A percentile compares a stretch with the other conserved stretches of the same genome.
phyloP scores from a whole-genome alignment of 2,888 invertebrate species.

The Monochamus alternatus region DNA sequence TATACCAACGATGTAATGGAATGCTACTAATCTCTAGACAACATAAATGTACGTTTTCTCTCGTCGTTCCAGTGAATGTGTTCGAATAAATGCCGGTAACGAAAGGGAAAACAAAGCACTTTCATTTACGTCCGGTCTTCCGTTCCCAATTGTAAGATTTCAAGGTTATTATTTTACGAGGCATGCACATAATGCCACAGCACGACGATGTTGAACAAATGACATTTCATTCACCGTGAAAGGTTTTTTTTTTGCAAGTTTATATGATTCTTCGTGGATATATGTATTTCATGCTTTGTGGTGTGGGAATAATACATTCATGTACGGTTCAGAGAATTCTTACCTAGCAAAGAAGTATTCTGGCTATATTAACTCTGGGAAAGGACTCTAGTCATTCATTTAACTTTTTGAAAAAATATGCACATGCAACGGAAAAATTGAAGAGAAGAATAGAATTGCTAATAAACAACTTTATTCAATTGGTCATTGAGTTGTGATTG shows the following conservation, averaged over 20 bases:
- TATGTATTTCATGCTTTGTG: not conserved
- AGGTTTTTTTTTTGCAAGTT: not conserved
- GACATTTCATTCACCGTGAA: not conserved
- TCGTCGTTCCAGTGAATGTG: slow-evolving; percentile 25
- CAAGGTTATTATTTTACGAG: slow-evolving; percentile 12
- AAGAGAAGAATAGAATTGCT: no score
- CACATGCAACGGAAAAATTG: no score
- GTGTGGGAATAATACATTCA: not conserved
- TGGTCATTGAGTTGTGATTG: no score
- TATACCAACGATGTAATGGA: not conserved
- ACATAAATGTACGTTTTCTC: slow-evolving; percentile 15
- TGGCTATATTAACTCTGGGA: no score
- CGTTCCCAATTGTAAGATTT: not conserved
- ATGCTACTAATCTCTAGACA: not conserved
- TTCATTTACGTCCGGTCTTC: slow-evolving; percentile 13
- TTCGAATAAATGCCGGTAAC: slow-evolving; percentile 4
- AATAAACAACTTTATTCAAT: no score
- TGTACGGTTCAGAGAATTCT: not conserved
- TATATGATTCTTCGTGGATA: not conserved
- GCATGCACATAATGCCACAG: not conserved
- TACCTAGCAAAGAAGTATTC: not conserved
- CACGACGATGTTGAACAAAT: not conserved
- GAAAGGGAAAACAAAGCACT: slow-evolving; percentile 29
- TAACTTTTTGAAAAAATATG: no score
- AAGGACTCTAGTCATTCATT: no score